Evolutionary conservation across 1,140 invertebrate species (phyloP).

Genomic region (Pygmarrhopalites habei): DNA sequence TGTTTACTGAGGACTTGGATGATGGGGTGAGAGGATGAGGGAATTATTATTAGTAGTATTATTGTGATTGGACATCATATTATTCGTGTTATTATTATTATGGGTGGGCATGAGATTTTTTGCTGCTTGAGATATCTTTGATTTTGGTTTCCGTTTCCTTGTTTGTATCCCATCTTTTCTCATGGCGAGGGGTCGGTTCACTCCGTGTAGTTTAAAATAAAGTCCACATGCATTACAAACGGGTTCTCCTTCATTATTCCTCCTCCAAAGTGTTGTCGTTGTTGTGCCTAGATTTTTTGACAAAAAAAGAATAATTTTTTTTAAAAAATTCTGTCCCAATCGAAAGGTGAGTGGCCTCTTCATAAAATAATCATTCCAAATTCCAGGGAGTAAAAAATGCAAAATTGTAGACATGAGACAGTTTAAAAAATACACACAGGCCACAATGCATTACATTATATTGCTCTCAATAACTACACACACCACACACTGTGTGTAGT

Average conservation of each 20-base stretch:
- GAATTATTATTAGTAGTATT: background rate
- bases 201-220: slow-evolving; percentile 79
- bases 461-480: too few species aligned
- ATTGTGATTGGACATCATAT: background rate
- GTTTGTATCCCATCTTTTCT: slow-evolving; percentile 94
- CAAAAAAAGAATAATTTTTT: too few species aligned
- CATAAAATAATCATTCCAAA: too few species aligned
- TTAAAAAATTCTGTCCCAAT: too few species aligned
- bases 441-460: too few species aligned
- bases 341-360: too few species aligned
- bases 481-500: too few species aligned
- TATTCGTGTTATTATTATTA: background rate
- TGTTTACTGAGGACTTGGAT: background rate
- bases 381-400: too few species aligned
- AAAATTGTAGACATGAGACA: too few species aligned
- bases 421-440: too few species aligned
- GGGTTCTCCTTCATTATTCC: slow-evolving; percentile 59
- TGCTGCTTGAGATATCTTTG: slow-evolving; percentile 21
- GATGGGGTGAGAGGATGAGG: background rate
- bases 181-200: slow-evolving; percentile 79
- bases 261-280: slow-evolving; percentile 76
- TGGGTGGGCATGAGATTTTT: slow-evolving; percentile 1
- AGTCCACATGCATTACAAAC: slow-evolving; percentile 93
- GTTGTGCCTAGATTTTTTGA: slow-evolving; percentile 46
- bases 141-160: slow-evolving; percentile 78